Conservation (phyloP, 2,113 vertebrate species). For the Cebus imitator region DNA sequence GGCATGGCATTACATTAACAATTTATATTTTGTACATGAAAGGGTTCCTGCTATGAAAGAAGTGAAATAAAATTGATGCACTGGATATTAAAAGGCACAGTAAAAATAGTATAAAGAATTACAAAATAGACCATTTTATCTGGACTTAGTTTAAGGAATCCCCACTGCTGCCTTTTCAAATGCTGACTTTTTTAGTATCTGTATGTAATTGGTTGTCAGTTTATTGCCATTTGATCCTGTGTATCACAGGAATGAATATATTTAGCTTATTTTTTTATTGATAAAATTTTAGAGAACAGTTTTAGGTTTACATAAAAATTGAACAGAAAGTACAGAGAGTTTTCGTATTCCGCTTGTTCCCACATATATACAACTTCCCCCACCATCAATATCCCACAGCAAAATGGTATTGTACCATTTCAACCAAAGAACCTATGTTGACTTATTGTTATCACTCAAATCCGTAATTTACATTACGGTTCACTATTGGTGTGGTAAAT, state of each 20-base stretch:
- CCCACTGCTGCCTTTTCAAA: neutral
- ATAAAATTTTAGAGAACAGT: neutral
- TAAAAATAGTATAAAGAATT: neutral
- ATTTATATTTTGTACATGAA: conserved; percentile 34
- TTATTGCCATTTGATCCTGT: neutral
- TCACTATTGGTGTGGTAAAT: neutral
- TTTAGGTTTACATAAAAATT: conserved; percentile 5
- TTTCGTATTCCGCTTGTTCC: neutral
- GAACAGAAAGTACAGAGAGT: neutral
- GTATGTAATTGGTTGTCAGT: neutral
- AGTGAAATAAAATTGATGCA: conserved; percentile 11
- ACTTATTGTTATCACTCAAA: neutral
- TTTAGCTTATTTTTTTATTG: conserved; percentile 26
- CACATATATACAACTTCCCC: neutral
- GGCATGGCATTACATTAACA: neutral
- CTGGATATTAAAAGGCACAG: conserved; percentile 4
- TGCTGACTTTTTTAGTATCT: neutral
- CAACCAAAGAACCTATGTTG: fast-evolving
- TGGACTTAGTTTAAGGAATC: neutral
- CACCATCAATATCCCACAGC: neutral
- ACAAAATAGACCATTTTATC: neutral
- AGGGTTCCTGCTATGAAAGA: neutral
- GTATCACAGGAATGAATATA: neutral
- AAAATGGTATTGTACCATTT: neutral
- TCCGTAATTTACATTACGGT: neutral